Conservation (phyloP, 2,888 invertebrate genomes). For the Resseliella maxima region DNA sequence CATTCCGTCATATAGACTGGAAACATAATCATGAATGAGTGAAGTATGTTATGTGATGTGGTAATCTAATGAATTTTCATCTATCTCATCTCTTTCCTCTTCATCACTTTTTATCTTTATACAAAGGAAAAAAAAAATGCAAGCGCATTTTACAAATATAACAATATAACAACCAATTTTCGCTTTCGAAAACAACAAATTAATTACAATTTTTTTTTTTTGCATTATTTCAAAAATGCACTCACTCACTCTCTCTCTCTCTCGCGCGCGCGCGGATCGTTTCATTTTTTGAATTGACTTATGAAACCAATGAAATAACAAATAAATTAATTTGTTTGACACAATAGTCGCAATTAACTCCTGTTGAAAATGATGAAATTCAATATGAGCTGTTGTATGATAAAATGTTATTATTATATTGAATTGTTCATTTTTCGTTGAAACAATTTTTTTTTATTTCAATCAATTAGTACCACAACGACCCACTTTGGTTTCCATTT, state of each 20-base stretch:
- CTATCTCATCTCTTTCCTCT: too few species aligned
- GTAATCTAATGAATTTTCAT: too few species aligned
- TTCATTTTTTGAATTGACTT: not conserved
- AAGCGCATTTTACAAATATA: too few species aligned
- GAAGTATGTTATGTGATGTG: too few species aligned
- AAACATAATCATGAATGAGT: too few species aligned
- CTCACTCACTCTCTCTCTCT: too few species aligned
- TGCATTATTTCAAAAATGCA: too few species aligned
- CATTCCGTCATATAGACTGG: not conserved
- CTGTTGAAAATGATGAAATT: not conserved
- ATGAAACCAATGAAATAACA: not conserved
- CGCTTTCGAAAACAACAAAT: not conserved
- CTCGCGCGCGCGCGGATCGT: too few species aligned
- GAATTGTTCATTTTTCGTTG: not conserved
- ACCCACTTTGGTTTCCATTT: not conserved
- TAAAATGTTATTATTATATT: too few species aligned
- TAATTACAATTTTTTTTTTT: not conserved
- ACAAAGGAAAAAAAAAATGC: too few species aligned
- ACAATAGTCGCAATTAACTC: not conserved
- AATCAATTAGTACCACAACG: not conserved
- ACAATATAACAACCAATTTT: not conserved
- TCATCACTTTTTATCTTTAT: too few species aligned
- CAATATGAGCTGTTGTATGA: too few species aligned
- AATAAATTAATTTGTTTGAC: conserved; percentile 17
- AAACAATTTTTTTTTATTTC: not conserved